Evolutionary conservation across 2,113 vertebrate genomes (phyloP), one percentile per base, ranked within the genome.

Genomic region (Chaenocephalus aceratus): DNA sequence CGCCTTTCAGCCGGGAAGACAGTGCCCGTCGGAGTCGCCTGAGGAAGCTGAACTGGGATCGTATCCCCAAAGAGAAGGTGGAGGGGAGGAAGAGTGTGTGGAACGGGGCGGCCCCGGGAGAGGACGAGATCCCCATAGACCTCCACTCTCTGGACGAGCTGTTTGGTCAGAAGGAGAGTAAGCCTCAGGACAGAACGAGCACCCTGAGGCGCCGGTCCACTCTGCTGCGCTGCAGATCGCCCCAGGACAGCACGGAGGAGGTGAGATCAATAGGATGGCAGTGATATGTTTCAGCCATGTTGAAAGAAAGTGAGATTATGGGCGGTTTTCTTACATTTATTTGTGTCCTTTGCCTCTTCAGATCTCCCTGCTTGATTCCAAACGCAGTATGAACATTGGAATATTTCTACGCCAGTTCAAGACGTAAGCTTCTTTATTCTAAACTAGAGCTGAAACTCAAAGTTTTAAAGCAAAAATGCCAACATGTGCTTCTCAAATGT

Each of bases 351-450:
- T 72, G 0, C 71, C 26, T 86, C 3, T 77, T 79, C 86, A 96
- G 96, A 92, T 96, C 63, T 93, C 92, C 5, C 70, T 96, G 18
- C 79, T 96, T 81, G 96, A 96, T 72, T 88, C 96, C 41, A 97
- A 96, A 81, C 94, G 94, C 67, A 95, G 94, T 64, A 96, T 96
- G 93, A 96, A 96, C 82, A 91, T 96, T 68, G 95, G 96, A 26
- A 96, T 97, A 79, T 96, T 96, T 88, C 93, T 97, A 12, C 95
- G 95, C 1, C 96, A 96, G 86, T 95, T 96, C 46, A 96, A 96
- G 87, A 96, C 91, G 96, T 96, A 90, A 95, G 95, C 48, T 16
- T 75, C n/a, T 21, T 79, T 5, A 15, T 67, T 82, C 2, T 10
- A 65, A 18, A 44, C 14, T 58, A 51, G 4, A 44, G 5, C 46